Evolutionary conservation across 2,888 invertebrate genomes (phyloP), one percentile per base, ranked within the genome.

Genomic region (Tiphia femorata): DNA sequence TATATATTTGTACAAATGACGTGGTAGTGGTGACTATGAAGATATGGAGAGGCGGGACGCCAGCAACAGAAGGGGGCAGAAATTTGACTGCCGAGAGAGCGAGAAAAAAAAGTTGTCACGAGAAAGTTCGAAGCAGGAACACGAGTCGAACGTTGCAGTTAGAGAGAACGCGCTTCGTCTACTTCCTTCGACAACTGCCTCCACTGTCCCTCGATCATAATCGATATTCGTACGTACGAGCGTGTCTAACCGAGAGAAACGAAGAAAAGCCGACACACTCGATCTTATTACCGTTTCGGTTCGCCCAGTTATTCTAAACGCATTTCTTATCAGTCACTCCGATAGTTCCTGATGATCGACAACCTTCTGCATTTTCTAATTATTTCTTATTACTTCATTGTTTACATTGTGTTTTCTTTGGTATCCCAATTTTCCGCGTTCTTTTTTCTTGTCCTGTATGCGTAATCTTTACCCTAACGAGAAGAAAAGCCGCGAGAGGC

Each of bases 341-440:
- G 59, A 62, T 55, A 60, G 49, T 52, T 65, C 52, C 54, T 57
- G 51, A 59, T 52, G 53, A 52, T 54, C 56, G 57, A 64, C 63
- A 48, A 50, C 23, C 42, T 42, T 8, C 53, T 62, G 64, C 60
- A 61, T 73, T 77, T 78, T 77, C 54, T 77, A 75, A 73, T 66
- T 70, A 62, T 77, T 76, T 76, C 53, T 68, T 73, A 64, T 73
- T 66, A 70, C 70, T 70, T 62, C 48, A 73, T 75, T 74, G 66
- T 72, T 70, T 77, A 72, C 59, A 67, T 60, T 65, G 54, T 59
- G 41, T 67, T 69, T 63, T 67, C 58, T 63, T 60, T 75, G 61
- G 52, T 67, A 62, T 62, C 50, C 46, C 55, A 48, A 53, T 48
- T 67, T 61, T 47, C 37, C 56, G 42, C 55, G 58, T 70, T 67